A percentile compares a stretch with the other conserved stretches of the same genome.
These are phyloP conservation scores for Thumatha senex DNA, from an alignment of 2,888 invertebrate genomes.

Conservation along the genomic window DNA sequence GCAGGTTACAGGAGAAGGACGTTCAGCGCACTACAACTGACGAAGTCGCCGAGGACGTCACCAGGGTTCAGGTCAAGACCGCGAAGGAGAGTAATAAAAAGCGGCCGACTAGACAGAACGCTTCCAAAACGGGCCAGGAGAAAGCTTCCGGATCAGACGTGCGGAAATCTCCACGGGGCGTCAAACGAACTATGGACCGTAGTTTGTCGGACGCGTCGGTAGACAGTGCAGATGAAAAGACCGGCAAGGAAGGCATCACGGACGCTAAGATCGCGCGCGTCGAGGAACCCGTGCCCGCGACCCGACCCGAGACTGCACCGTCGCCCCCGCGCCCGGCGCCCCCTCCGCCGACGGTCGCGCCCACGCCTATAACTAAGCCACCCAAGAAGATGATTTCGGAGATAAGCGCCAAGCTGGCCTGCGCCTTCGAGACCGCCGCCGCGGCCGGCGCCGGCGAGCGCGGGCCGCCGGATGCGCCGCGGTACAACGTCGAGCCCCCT, in stretches of 20 bases:
- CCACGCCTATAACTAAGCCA: conserved; percentile 63
- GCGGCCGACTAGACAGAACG: conserved; percentile 82
- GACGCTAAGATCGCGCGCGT: conserved; percentile 59
- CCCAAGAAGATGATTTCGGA: conserved; percentile 77
- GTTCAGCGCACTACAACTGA: conserved; percentile 90
- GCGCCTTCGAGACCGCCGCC: conserved; percentile 61
- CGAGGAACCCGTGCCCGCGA: conserved; percentile 33
- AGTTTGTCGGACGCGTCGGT: conserved; percentile 86
- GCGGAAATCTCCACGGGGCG: conserved; percentile 86
- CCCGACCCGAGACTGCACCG: conserved; percentile 8
- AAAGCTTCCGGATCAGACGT: conserved; percentile 57
- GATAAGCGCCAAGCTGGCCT: conserved; percentile 67
- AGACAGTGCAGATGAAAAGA: conserved; percentile 85
- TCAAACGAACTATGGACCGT: conserved; percentile 85
- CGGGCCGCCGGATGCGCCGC: conserved; percentile 6
- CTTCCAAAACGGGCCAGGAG: conserved; percentile 53
- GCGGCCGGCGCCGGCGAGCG: conserved; percentile 32
- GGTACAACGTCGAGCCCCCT: conserved; percentile 16
- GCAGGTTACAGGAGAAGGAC: conserved; percentile 90
- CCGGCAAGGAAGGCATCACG: conserved; percentile 47
- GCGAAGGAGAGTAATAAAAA: conserved; percentile 70
- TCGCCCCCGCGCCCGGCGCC: conserved; percentile 19
- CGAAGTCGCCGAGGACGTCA: conserved; percentile 95
- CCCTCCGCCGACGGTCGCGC: conserved; percentile 25
- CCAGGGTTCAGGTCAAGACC: conserved; percentile 84